phyloP scores from a whole-genome alignment of 2,113 vertebrate genomes.

The Melanerpes formicivorus region DNA sequence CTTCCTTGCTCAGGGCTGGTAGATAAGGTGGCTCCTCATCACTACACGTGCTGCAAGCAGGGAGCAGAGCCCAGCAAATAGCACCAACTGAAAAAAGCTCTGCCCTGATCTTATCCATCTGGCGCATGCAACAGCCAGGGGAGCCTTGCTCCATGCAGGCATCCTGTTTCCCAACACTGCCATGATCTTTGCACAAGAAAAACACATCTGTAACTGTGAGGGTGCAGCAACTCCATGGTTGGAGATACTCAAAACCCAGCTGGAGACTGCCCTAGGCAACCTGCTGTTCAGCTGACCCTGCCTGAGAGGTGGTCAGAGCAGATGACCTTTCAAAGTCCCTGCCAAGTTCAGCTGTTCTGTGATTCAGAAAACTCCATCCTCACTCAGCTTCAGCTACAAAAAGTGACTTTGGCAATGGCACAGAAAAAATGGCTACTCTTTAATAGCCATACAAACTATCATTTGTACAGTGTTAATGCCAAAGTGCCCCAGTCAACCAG shows the following conservation, averaged over 20 bases:
- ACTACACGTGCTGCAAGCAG: background rate
- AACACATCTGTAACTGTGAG: background rate
- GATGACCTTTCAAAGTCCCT: background rate
- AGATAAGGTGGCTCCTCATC: constrained; percentile 58
- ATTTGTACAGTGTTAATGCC: accelerated
- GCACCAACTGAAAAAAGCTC: constrained; percentile 63
- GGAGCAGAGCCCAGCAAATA: constrained; percentile 32
- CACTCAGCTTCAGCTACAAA: background rate
- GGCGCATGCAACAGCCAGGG: background rate
- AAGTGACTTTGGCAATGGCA: background rate
- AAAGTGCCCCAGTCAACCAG: background rate
- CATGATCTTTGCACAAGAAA: background rate
- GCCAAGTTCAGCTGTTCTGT: background rate
- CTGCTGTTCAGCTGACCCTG: background rate
- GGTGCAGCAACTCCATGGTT: accelerated
- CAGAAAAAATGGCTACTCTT: background rate
- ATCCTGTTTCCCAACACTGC: constrained; percentile 25
- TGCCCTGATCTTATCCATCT: constrained; percentile 64
- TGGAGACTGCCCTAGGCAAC: background rate
- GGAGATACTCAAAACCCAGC: background rate
- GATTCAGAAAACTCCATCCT: background rate
- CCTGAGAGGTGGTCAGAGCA: background rate
- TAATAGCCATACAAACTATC: too few species aligned
- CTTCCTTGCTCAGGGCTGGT: constrained; percentile 22
- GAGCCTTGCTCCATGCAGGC: background rate